These are phyloP conservation scores for Thamnophis sirtalis DNA, from an alignment of 2,113 vertebrate species.

Conservation along the genomic window DNA sequence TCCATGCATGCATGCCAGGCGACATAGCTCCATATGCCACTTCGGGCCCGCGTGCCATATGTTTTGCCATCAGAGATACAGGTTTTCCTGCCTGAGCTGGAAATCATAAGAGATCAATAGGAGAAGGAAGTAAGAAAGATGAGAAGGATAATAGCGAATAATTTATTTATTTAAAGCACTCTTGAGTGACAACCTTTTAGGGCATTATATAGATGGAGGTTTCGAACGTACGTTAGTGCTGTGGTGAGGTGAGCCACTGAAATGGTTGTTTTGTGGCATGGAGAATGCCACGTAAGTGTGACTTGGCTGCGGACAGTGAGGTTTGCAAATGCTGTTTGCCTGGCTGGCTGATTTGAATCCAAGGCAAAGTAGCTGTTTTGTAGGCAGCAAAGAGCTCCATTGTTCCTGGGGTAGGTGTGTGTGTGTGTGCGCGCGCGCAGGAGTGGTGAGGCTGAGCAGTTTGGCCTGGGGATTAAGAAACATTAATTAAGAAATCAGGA, in stretches of 20 bases:
- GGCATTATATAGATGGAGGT: not conserved
- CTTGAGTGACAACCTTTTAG: not conserved
- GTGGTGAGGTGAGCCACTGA: not conserved
- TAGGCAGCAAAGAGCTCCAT: not conserved
- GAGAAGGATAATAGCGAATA: too few relatives aligned
- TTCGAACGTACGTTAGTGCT: not conserved
- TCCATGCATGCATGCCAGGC: too few relatives aligned
- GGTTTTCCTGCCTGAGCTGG: too few relatives aligned
- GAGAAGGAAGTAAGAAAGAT: too few relatives aligned
- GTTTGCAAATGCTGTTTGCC: constrained; percentile 7
- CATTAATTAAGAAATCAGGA: not conserved
- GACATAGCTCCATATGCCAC: too few relatives aligned
- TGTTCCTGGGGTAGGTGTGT: not conserved
- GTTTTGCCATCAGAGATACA: too few relatives aligned
- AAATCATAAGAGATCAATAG: too few relatives aligned
- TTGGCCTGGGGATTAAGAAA: not conserved
- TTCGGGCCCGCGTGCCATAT: too few relatives aligned
- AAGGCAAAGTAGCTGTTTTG: not conserved
- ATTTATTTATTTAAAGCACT: too few relatives aligned
- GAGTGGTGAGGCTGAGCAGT: not conserved
- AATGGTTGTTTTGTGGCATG: not conserved
- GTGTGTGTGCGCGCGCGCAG: not conserved
- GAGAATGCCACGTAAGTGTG: not conserved
- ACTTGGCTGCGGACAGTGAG: not conserved
- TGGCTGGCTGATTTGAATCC: constrained; percentile 11